These are phyloP conservation scores for Cecidostiba fungosa DNA, from an alignment of 2,888 invertebrate species.

Conservation along the genomic window DNA sequence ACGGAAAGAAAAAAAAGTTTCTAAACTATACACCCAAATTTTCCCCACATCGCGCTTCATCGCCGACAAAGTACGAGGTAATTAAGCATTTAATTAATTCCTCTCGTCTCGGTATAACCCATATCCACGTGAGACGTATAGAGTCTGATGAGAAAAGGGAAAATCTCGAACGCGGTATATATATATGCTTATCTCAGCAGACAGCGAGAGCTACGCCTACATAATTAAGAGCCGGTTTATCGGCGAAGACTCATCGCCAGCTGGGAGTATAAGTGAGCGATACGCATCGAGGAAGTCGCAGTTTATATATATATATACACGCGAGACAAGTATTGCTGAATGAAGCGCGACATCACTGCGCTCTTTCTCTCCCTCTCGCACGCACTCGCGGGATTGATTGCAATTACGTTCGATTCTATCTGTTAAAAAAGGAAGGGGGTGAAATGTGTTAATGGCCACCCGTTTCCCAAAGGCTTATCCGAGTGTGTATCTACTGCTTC, in stretches of 20 bases:
- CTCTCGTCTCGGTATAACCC: background rate
- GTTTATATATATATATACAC: background rate
- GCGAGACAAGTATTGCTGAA: background rate
- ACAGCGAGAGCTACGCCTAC: conserved; percentile 42
- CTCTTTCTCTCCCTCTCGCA: conserved; percentile 6
- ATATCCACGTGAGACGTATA: background rate
- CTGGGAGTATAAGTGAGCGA: conserved; percentile 8
- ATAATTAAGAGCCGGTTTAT: conserved; percentile 57
- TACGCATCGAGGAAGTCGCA: conserved; percentile 22
- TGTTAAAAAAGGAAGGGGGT: background rate
- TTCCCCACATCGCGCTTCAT: conserved; percentile 17
- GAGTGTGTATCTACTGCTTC: background rate
- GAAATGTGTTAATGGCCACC: conserved; percentile 17
- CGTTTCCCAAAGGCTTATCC: background rate
- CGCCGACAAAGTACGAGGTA: conserved; percentile 17
- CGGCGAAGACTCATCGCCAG: background rate
- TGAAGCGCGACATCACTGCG: conserved; percentile 23
- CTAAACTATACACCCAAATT: background rate
- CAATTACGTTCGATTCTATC: conserved; percentile 42
- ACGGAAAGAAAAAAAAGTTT: background rate
- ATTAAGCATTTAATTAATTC: conserved; percentile 49
- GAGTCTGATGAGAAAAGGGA: background rate
- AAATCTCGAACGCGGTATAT: background rate
- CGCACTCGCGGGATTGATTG: conserved; percentile 29
- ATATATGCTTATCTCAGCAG: conserved; percentile 5